Evolutionary conservation across 2,888 invertebrate genomes (phyloP).

Genomic region (Synanthedon vespiformis): DNA sequence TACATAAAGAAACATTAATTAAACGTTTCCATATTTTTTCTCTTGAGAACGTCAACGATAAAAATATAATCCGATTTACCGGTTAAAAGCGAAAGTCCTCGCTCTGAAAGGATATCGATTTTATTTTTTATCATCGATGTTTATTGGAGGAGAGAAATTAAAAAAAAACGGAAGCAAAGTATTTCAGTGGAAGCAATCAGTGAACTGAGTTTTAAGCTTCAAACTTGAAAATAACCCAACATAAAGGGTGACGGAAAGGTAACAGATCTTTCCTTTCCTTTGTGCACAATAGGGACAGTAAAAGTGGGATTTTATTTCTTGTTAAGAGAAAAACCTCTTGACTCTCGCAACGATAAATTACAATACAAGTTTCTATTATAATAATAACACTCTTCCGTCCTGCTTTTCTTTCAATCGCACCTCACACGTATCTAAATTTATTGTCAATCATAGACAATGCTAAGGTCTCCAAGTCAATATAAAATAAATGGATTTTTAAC

Average conservation of each 20-base stretch:
- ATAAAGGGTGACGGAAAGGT: conserved; percentile 24
- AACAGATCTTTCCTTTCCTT: conserved; percentile 17
- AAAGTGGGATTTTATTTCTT: conserved; percentile 28
- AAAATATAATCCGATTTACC: no score
- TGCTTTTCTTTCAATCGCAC: background rate
- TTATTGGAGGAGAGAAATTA: no score
- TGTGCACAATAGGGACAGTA: conserved; percentile 15
- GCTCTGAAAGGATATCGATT: no score
- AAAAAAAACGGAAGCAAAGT: no score
- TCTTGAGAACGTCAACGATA: no score
- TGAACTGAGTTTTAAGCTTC: no score
- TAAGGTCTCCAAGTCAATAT: background rate
- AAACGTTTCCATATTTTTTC: no score
- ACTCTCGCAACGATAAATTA: background rate
- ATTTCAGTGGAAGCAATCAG: no score
- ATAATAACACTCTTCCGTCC: no score
- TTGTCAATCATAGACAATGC: conserved; percentile 20
- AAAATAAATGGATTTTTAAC: background rate
- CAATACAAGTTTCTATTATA: background rate
- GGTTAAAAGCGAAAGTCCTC: no score
- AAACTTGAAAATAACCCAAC: conserved; percentile 6
- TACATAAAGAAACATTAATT: no score
- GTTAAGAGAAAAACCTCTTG: conserved; percentile 12
- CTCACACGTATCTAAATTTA: conserved; percentile 13
- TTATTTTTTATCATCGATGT: no score